A percentile compares a stretch with the other conserved stretches of the same genome.
Evolutionary conservation across 1,140 invertebrate species (phyloP).

Genomic region (Scaptomyza montana): DNA sequence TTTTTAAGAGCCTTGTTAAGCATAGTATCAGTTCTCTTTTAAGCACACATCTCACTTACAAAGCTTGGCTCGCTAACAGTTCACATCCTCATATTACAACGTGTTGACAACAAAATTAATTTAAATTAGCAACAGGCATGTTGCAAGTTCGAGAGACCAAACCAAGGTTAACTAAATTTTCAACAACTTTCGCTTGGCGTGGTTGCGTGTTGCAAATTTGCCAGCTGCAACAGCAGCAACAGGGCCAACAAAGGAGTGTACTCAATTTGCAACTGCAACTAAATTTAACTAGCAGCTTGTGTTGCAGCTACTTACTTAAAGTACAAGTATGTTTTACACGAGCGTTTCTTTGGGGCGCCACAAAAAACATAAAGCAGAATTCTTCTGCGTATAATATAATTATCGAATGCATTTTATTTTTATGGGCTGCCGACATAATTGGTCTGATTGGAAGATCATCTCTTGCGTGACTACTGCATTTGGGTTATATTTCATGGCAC

Average conservation of each 20-base stretch:
- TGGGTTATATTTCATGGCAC: conserved; percentile 3
- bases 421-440: conserved; percentile 73
- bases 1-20: neutral
- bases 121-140: conserved; percentile 62
- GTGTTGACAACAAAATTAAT: conserved; percentile 82
- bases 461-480: conserved; percentile 51
- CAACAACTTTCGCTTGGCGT: conserved; percentile 65
- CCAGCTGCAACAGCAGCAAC: conserved; percentile 54
- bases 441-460: conserved; percentile 54
- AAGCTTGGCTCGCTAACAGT: conserved; percentile 50
- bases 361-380: neutral
- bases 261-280: conserved; percentile 26
- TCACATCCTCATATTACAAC: conserved; percentile 74
- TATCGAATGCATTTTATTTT: conserved; percentile 57
- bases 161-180: conserved; percentile 72
- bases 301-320: conserved; percentile 34
- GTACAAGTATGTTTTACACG: conserved; percentile 8
- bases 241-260: conserved; percentile 24
- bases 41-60: neutral
- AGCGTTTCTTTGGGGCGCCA: neutral
- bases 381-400: conserved; percentile 59
- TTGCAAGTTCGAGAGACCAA: conserved; percentile 25
- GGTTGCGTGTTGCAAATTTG: conserved; percentile 67
- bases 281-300: conserved; percentile 37
- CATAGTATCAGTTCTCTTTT: neutral